Percentiles rank a stretch among this genome's conserved stretches.
Conservation (phyloP, 1,140 invertebrate species). For the Diuraphis noxia region DNA sequence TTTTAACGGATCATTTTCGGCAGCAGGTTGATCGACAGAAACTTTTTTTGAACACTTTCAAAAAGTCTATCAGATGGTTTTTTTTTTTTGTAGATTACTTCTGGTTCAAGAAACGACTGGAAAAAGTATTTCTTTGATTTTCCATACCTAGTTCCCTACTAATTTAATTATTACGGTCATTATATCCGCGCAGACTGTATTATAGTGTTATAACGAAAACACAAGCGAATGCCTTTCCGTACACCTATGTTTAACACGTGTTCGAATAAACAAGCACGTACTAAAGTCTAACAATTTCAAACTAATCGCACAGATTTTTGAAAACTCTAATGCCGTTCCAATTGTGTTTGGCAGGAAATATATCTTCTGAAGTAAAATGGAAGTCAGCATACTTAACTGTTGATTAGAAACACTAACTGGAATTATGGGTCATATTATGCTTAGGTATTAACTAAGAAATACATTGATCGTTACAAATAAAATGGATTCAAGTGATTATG, state of each 20-base stretch:
- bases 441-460: background rate
- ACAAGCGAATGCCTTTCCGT: background rate
- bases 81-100: background rate
- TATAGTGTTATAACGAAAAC: background rate
- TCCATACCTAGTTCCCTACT: too few relatives aligned
- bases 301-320: background rate
- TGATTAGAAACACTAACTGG: background rate
- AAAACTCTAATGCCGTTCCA: background rate
- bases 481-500: background rate
- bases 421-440: background rate
- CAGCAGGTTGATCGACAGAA: background rate
- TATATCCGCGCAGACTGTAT: background rate
- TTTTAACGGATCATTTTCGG: background rate
- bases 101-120: background rate
- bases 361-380: background rate
- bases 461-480: background rate
- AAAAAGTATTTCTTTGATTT: background rate
- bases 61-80: background rate
- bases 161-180: background rate
- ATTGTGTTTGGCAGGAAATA: background rate
- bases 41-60: background rate
- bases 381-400: background rate
- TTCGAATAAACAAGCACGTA: background rate
- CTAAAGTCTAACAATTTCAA: background rate
- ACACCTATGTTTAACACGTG: background rate